Percentiles rank a stretch among this genome's conserved stretches.
Evolutionary conservation across 2,113 vertebrate species (phyloP).

Genomic region (Piaya cayana): DNA sequence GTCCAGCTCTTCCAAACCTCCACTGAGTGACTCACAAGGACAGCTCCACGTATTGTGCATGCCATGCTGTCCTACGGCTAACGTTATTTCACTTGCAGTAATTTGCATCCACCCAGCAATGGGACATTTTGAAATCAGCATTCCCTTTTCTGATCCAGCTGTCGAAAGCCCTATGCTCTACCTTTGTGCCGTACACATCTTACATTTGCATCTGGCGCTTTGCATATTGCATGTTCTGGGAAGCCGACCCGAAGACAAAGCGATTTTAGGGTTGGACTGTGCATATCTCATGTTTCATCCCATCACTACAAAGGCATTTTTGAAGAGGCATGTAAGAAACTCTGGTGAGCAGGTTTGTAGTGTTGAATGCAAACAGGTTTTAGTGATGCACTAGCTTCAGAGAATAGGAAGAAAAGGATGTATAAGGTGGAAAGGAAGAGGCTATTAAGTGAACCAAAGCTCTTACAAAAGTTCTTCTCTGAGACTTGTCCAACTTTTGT

Average conservation of each 20-base stretch:
- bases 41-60: rapidly evolving
- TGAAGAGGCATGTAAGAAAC: background rate
- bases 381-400: background rate
- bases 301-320: background rate
- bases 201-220: background rate
- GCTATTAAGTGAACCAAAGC: background rate
- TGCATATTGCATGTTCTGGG: background rate
- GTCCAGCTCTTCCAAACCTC: background rate
- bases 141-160: background rate
- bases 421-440: background rate
- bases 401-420: background rate
- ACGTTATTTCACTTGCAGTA: background rate
- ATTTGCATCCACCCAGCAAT: background rate
- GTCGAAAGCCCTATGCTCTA: background rate
- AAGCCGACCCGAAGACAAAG: background rate
- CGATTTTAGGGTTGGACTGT: background rate
- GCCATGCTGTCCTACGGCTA: background rate
- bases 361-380: background rate
- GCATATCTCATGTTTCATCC: background rate
- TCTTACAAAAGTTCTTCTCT: background rate
- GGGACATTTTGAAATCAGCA: background rate
- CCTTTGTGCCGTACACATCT: background rate
- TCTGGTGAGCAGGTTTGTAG: background rate
- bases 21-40: background rate
- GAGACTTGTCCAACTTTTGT: background rate